Conservation (phyloP, 2,113 vertebrate species). For the Leiothrix lutea region DNA sequence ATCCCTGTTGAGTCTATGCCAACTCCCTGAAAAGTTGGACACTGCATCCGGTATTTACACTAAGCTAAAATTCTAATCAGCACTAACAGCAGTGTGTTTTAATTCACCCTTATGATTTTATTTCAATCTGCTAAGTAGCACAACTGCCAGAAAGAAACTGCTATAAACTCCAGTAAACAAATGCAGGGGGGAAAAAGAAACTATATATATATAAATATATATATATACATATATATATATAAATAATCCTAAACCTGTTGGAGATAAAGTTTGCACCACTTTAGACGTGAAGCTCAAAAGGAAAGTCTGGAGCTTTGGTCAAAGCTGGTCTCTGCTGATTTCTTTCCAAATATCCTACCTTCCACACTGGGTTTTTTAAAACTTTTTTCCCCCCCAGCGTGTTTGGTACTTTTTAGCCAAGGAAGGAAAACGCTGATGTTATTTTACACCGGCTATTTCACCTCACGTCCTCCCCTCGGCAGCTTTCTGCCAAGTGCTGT, state of each 20-base stretch:
- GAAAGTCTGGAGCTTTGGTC: slow-evolving; percentile 39
- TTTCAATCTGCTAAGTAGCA: slow-evolving; percentile 84
- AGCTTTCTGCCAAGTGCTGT: slow-evolving; percentile 78
- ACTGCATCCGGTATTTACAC: slow-evolving; percentile 85
- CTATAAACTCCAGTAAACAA: slow-evolving; percentile 84
- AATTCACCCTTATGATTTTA: slow-evolving; percentile 85
- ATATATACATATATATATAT: too few species aligned
- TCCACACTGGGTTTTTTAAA: not conserved
- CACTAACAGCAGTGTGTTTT: slow-evolving; percentile 82
- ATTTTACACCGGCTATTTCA: slow-evolving; percentile 60
- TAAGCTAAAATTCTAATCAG: slow-evolving; percentile 83
- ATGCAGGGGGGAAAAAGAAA: slow-evolving; percentile 29
- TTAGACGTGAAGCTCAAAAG: slow-evolving; percentile 48
- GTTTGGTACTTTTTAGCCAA: slow-evolving; percentile 48
- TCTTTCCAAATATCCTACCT: slow-evolving; percentile 36
- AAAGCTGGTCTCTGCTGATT: slow-evolving; percentile 17
- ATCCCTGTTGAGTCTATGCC: slow-evolving; percentile 79
- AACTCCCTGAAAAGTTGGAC: slow-evolving; percentile 85
- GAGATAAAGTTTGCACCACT: slow-evolving; percentile 69
- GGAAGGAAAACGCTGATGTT: slow-evolving; percentile 56
- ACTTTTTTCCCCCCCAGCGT: fast-evolving
- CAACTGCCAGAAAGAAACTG: slow-evolving; percentile 84
- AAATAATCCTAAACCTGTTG: slow-evolving; percentile 62
- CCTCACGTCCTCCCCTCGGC: slow-evolving; percentile 68
- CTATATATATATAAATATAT: not conserved